Percentiles rank a stretch among this genome's conserved stretches.
Conservation (phyloP, 2,797 vertebrate species). For the Pipistrellus nathusii region DNA sequence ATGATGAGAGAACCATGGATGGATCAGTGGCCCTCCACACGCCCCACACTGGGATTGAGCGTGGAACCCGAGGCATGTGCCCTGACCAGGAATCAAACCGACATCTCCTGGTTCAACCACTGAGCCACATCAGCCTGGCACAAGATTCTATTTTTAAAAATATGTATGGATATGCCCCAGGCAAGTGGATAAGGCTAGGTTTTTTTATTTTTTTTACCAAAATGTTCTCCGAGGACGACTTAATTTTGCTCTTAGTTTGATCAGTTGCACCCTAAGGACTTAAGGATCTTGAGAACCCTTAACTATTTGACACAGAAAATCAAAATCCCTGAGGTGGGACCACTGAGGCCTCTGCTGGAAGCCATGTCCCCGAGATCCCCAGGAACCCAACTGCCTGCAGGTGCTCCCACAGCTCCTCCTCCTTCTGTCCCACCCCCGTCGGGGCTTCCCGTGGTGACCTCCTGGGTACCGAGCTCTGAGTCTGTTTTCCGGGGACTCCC, state of each 20-base stretch:
- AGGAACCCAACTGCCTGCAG: not conserved
- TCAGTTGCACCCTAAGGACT: not conserved
- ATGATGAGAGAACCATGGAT: not conserved
- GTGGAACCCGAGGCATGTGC: not conserved
- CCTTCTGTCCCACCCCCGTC: accelerated
- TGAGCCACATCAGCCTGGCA: not conserved
- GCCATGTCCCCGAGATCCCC: not conserved
- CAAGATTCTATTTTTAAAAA: not conserved
- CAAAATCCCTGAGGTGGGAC: not conserved
- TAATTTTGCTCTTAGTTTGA: not conserved
- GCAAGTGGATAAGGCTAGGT: not conserved
- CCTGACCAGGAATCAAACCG: not conserved
- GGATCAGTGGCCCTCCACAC: not conserved
- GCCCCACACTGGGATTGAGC: not conserved
- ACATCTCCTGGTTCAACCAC: not conserved
- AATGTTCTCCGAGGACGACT: not conserved
- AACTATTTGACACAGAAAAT: not conserved
- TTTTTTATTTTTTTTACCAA: not conserved
- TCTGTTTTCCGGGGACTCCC: not conserved
- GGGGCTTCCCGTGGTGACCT: not conserved
- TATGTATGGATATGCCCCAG: not conserved
- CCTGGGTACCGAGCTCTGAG: not conserved
- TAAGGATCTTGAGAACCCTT: not conserved
- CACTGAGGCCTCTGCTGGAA: accelerated
- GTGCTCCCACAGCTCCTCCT: not conserved